Percentiles rank a stretch among this genome's conserved stretches.
phyloP scores from a whole-genome alignment of 1,140 invertebrate genomes.

The Polypedilum pembai region DNA sequence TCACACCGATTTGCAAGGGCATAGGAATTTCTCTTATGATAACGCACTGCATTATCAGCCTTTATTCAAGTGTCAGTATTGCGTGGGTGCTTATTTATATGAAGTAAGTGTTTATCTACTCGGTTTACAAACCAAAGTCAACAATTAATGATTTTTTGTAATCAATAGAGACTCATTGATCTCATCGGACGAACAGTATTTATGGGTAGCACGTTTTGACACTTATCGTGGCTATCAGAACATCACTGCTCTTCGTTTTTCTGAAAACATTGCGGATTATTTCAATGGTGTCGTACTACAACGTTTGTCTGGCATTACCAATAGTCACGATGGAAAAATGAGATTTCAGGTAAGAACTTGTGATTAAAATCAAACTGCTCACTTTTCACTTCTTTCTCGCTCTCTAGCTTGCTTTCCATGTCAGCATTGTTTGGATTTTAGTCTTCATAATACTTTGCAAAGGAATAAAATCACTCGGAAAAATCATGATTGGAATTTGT shows the following conservation, averaged over 20 bases:
- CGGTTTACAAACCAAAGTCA: neutral
- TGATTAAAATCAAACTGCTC: constrained; percentile 31
- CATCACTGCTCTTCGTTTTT: constrained; percentile 52
- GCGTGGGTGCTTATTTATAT: constrained; percentile 85
- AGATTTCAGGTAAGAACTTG: constrained; percentile 38
- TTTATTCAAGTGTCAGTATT: constrained; percentile 78
- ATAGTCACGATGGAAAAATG: constrained; percentile 43
- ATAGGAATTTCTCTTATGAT: constrained; percentile 75
- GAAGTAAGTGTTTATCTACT: neutral
- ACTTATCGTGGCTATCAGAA: constrained; percentile 48
- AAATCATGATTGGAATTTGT: constrained; percentile 48
- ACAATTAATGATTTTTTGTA: neutral
- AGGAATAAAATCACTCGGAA: constrained; percentile 77
- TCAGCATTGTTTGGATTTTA: constrained; percentile 84
- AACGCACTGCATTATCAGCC: constrained; percentile 70
- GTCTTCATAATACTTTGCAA: constrained; percentile 83
- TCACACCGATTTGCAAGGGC: constrained; percentile 83
- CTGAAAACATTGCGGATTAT: constrained; percentile 73
- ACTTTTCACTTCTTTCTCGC: no score
- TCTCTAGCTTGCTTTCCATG: constrained; percentile 73
- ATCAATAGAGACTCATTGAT: constrained; percentile 71
- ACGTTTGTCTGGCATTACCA: constrained; percentile 54
- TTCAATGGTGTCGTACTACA: constrained; percentile 75
- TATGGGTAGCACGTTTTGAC: constrained; percentile 69
- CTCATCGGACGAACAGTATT: constrained; percentile 64